phyloP scores from a whole-genome alignment of 2,888 invertebrate genomes.

The Drosophila koepferae region DNA sequence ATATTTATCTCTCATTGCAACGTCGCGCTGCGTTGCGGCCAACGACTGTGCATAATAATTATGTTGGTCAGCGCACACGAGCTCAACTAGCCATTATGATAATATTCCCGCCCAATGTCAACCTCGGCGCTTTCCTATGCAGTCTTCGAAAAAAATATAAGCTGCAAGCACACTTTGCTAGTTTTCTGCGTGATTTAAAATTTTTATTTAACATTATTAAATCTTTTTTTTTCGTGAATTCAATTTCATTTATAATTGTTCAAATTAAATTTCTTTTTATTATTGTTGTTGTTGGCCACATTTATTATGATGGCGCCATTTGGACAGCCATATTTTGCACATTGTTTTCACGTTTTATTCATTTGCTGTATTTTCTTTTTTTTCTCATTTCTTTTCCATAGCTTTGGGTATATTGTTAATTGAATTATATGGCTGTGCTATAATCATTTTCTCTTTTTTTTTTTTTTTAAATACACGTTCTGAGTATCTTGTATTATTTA shows the following conservation, averaged over 20 bases:
- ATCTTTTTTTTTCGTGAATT: constrained; percentile 32
- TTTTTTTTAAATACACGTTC: constrained; percentile 6
- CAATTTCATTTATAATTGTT: constrained; percentile 33
- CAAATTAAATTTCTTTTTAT: constrained; percentile 53
- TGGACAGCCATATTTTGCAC: constrained; percentile 26
- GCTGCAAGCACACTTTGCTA: constrained; percentile 2
- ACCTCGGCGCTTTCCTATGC: too few species aligned
- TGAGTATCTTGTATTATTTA: constrained; percentile 29
- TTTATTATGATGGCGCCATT: constrained; percentile 39
- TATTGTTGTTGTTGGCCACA: constrained; percentile 31
- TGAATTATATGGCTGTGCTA: constrained; percentile 54
- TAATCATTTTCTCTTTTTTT: constrained; percentile 8
- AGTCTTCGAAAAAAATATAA: not conserved
- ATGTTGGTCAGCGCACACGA: constrained; percentile 45
- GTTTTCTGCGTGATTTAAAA: constrained; percentile 2
- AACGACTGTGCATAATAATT: constrained; percentile 61
- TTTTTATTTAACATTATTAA: constrained; percentile 19
- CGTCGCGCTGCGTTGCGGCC: constrained; percentile 30
- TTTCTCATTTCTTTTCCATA: constrained; percentile 1
- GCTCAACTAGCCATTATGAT: not conserved
- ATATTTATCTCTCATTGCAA: constrained; percentile 81
- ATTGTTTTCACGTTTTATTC: constrained; percentile 35
- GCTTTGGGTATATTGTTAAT: constrained; percentile 59
- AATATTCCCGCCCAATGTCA: not conserved
- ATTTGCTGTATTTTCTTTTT: constrained; percentile 14